Base-by-base conservation (phyloP, 2,888 invertebrate genomes). In the Hirudinaria manillensis region DNA sequence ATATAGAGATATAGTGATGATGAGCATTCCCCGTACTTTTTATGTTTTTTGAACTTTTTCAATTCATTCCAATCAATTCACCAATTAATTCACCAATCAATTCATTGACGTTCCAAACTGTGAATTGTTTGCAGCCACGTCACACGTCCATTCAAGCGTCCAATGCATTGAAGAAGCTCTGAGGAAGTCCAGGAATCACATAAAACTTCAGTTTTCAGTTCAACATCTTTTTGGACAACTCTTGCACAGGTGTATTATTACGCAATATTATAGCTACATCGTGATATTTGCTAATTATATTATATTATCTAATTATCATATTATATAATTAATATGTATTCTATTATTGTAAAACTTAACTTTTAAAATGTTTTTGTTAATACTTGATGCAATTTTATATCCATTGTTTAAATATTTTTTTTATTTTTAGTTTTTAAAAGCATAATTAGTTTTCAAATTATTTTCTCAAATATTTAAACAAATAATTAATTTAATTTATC, bases 181-280 rank as follows among this genome's bases (percentile, higher is more conserved):
- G 70, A 70, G 4, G 27, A 70, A 24, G 27, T 38, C 6, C 27
- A 70, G 7, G 45, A 70, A 70, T 34, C 34, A 45, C 38, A 70
- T 70, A n/a, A 72, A 45, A 38, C 27, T 38, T 1, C 61, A 61
- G 10, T 61, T 61, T 29, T 16, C 61, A 61, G 61, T 61, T 61
- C 61, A 61, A 29, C 61, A 61, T 7, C 7, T 16, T 61, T 29
- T 61, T 10, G n/a, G 19, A 19, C 24, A 24, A 10, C 61, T 61
- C 61, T 61, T 27, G 29, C 24, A 61, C 61, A 61, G 24, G 24
- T 61, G 24, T 21, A 13, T 61, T 61, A 13, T 53, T 53, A 16
- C 21, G 13, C 21, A 21, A 21, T 53, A 53, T 53, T 53, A 16
- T 13, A 53, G 21, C 13, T 16, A 53, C 13, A 53, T 53, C 13